These are phyloP conservation scores for Strigamia crassipes DNA, from an alignment of 2,888 invertebrate genomes.

Conservation along the genomic window DNA sequence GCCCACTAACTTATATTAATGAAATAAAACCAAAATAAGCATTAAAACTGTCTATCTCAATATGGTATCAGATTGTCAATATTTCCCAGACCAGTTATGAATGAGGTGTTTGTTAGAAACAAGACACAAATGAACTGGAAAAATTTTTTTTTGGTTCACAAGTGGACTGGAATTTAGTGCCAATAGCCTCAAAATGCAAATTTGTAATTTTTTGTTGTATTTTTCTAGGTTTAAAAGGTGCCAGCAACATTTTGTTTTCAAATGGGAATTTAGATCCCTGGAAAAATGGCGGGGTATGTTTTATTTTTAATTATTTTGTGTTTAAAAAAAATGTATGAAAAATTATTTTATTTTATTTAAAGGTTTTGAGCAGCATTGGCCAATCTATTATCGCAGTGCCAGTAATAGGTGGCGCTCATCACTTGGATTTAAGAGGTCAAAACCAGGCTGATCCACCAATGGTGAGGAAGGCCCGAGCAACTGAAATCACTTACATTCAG, in stretches of 20 bases:
- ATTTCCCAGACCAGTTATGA: no score
- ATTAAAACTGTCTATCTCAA: no score
- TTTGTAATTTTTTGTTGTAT: neutral
- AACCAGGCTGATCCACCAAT: conserved; percentile 55
- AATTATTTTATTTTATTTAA: neutral
- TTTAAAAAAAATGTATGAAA: neutral
- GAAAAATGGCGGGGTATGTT: conserved; percentile 49
- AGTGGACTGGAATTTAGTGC: no score
- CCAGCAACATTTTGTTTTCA: conserved; percentile 59
- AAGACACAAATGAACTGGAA: no score
- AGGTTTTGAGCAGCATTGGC: conserved; percentile 51
- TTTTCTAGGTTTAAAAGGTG: conserved; percentile 53
- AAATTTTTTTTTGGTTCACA: no score
- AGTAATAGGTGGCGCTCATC: conserved; percentile 55
- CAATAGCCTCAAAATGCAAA: neutral
- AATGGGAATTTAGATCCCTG: conserved; percentile 56
- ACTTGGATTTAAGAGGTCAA: conserved; percentile 55
- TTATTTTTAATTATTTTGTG: neutral
- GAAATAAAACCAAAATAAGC: no score
- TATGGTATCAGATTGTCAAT: no score
- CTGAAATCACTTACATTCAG: conserved; percentile 48
- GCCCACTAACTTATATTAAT: no score
- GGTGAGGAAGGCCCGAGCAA: conserved; percentile 51
- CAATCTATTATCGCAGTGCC: conserved; percentile 49
- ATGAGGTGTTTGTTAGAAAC: no score